A percentile compares a stretch with the other conserved stretches of the same genome.
These are phyloP conservation scores for Dendrolimus pini DNA, from an alignment of 2,888 invertebrate species.

Conservation along the genomic window DNA sequence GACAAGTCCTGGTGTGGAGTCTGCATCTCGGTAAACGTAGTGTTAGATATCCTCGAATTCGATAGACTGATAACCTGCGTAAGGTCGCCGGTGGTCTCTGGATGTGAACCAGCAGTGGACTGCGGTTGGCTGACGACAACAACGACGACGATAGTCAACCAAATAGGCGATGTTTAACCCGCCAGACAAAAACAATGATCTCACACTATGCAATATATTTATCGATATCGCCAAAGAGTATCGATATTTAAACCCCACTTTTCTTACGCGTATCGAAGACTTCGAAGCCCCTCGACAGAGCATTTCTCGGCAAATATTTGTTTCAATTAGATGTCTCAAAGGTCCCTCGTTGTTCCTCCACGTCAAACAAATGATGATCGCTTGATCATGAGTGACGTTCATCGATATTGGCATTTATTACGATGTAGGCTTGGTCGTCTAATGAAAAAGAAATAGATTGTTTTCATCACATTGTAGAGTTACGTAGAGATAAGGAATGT, in stretches of 20 bases:
- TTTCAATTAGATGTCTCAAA: slow-evolving; percentile 62
- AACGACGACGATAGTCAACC: too few species aligned
- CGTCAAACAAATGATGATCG: slow-evolving; percentile 60
- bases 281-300: slow-evolving; percentile 21
- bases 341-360: slow-evolving; percentile 29
- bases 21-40: too few species aligned
- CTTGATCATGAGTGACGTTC: slow-evolving; percentile 44
- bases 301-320: slow-evolving; percentile 63
- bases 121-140: too few species aligned
- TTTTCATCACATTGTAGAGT: background rate
- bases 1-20: too few species aligned
- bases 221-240: background rate
- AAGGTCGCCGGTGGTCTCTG: too few species aligned
- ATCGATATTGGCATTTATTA: slow-evolving; percentile 15
- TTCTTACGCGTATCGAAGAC: slow-evolving; percentile 2
- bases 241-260: slow-evolving; percentile 4
- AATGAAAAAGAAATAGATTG: too few species aligned
- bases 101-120: too few species aligned
- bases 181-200: too few species aligned
- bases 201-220: too few species aligned
- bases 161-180: too few species aligned
- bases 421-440: background rate
- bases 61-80: too few species aligned
- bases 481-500: background rate
- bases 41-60: too few species aligned